phyloP scores from a whole-genome alignment of 2,888 invertebrate species.

The Euzetes globulus region DNA sequence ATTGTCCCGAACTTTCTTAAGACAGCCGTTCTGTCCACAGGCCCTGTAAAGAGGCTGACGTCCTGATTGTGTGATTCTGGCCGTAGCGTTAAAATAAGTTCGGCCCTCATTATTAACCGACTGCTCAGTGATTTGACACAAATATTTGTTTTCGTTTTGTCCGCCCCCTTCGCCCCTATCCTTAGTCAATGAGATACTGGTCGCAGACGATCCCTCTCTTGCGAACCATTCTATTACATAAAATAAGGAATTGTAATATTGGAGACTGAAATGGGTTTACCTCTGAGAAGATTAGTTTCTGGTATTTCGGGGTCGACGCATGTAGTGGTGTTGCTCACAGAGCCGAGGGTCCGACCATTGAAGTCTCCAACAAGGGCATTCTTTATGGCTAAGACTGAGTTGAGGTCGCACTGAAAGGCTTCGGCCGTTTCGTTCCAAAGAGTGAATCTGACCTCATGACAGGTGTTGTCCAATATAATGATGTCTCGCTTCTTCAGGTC shows the following conservation, averaged over 20 bases:
- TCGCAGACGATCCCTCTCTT: neutral
- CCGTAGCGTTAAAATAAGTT: neutral
- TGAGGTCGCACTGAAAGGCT: conserved; percentile 64
- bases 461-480: conserved; percentile 73
- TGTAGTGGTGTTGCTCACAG: conserved; percentile 49
- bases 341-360: conserved; percentile 58
- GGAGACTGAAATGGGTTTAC: neutral
- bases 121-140: conserved; percentile 14
- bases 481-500: conserved; percentile 85
- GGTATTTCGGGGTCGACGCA: conserved; percentile 80
- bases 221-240: conserved; percentile 28
- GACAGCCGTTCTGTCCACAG: conserved; percentile 79
- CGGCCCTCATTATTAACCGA: neutral
- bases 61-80: neutral
- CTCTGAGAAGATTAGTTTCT: conserved; percentile 72
- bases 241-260: neutral
- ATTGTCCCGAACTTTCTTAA: conserved; percentile 86
- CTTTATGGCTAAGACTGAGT: conserved; percentile 79
- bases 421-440: conserved; percentile 84
- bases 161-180: neutral
- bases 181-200: conserved; percentile 7
- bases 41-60: conserved; percentile 51
- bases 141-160: neutral
- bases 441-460: conserved; percentile 67
- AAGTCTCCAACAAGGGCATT: conserved; percentile 78